Evolutionary conservation across 2,888 invertebrate species (phyloP).

Genomic region (Xestia c-nigrum): DNA sequence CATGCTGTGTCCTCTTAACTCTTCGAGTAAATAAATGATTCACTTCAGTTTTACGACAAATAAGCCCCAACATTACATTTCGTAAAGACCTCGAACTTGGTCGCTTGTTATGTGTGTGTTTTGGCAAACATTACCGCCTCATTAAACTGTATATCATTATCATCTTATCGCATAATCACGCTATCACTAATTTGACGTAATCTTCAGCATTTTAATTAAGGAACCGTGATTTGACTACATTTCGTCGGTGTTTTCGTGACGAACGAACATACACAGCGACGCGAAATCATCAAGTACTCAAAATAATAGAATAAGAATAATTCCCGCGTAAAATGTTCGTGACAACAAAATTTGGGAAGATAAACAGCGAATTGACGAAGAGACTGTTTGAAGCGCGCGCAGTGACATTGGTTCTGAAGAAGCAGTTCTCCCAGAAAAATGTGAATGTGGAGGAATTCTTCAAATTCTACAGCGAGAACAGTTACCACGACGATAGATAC

Average conservation of each 20-base stretch:
- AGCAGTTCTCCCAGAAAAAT: conserved; percentile 69
- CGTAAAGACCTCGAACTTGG: conserved; percentile 27
- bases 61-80: conserved; percentile 12
- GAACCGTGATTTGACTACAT: conserved; percentile 52
- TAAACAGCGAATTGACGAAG: conserved; percentile 67
- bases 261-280: conserved; percentile 7
- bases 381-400: conserved; percentile 71
- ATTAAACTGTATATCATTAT: conserved; percentile 27
- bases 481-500: conserved; percentile 70
- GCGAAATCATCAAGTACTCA: background rate
- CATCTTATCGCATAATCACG: conserved; percentile 60
- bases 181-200: conserved; percentile 58
- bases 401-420: conserved; percentile 60
- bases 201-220: conserved; percentile 42
- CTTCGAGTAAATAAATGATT: background rate
- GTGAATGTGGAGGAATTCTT: conserved; percentile 76
- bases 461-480: conserved; percentile 80
- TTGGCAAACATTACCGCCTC: conserved; percentile 10
- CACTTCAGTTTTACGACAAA: background rate
- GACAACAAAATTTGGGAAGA: conserved; percentile 64
- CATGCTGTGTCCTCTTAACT: background rate
- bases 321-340: conserved; percentile 64
- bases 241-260: conserved; percentile 13
- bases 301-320: background rate
- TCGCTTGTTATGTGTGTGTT: background rate